These are phyloP conservation scores for Drosophila biarmipes DNA, from an alignment of 1,140 invertebrate genomes.

Conservation along the genomic window DNA sequence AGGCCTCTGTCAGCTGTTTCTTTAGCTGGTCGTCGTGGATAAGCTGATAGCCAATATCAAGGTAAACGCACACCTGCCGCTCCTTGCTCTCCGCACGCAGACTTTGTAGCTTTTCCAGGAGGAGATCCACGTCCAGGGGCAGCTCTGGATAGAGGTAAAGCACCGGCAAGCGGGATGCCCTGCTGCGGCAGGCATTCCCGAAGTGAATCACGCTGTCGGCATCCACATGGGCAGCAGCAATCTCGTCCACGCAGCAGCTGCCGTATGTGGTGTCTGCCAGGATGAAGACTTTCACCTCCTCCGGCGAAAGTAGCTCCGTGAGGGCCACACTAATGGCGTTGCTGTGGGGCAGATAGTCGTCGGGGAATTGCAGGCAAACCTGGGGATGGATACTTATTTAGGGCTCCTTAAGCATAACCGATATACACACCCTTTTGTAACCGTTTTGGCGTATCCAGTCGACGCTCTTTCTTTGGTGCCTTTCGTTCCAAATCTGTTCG, in stretches of 20 bases:
- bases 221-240: conserved; percentile 92
- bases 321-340: conserved; percentile 88
- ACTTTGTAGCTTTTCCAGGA: conserved; percentile 59
- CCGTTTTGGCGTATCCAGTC: conserved; percentile 89
- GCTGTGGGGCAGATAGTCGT: conserved; percentile 90
- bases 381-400: conserved; percentile 77
- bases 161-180: conserved; percentile 89
- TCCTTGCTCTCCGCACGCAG: conserved; percentile 70
- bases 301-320: conserved; percentile 76
- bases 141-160: conserved; percentile 89
- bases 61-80: conserved; percentile 88
- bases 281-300: conserved; percentile 89
- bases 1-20: conserved; percentile 34
- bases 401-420: neutral
- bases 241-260: conserved; percentile 97
- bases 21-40: conserved; percentile 81
- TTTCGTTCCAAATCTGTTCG: conserved; percentile 83
- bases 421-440: conserved; percentile 87
- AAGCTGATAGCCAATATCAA: conserved; percentile 90
- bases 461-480: conserved; percentile 86
- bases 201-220: conserved; percentile 96
- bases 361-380: conserved; percentile 97
- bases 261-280: conserved; percentile 97
- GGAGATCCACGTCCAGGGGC: conserved; percentile 85
- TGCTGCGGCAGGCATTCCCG: conserved; percentile 94